Evolutionary conservation across 2,113 vertebrate genomes (phyloP), one percentile per base, ranked within the genome.

Genomic region (Gorsachius goisagi): DNA sequence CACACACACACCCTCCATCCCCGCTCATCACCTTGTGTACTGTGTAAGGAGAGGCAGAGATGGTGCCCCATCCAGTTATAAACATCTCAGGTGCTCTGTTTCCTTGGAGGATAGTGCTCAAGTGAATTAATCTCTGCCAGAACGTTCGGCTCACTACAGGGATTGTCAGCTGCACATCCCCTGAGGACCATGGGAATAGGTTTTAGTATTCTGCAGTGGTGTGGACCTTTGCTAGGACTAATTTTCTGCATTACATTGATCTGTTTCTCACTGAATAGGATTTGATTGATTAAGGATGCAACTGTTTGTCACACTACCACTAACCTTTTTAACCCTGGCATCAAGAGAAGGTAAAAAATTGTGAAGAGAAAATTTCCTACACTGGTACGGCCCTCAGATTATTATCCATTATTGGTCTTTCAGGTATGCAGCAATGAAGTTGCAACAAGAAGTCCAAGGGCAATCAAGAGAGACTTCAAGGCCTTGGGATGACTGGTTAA

Each of bases 21-120:
- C 15, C 0, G 0, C 26, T 53, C 23, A 68, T 15, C 16, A 28
- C 16, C 15, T 60, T 35, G 10, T 17, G 52, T 1, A 1, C 41
- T 32, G 62, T 0, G 0, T 35, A 58, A 60, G 17, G 22, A 55
- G 15, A 79, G 18, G 27, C 4, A 16, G 55, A 67, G 16, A 14
- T 6, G 4, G 12, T 75, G 16, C 9, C 32, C 30, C 39, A 39
- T 16, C 28, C 75, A 41, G n/a, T 39, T 62, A 37, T 28, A 17
- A 50, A 27, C 32, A 44, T 68, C 45, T 64, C 53, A 56, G 53
- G 58, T 44, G 56, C 44, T 74, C 21, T 45, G 9, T 73, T 83
- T 82, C 58, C 50, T 45, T 32, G 9, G 24, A 15, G 33, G 8
- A 32, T 49, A 4, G 21, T 35, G 18, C 56, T 82, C 24, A 32